These are phyloP conservation scores for Psilopogon haemacephalus DNA, from an alignment of 2,113 vertebrate genomes.

Conservation along the genomic window DNA sequence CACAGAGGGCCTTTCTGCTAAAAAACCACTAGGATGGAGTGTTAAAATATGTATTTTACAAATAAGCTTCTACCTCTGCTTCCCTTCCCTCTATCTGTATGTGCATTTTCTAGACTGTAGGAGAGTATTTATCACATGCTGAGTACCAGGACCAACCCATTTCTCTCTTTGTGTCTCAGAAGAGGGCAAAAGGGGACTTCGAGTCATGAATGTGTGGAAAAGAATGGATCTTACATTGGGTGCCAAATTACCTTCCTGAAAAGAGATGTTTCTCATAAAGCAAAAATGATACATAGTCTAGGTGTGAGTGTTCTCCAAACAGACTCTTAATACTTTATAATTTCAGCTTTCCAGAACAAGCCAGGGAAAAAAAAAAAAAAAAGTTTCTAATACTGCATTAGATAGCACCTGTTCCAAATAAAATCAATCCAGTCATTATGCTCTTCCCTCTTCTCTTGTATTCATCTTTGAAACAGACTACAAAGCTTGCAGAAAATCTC, in stretches of 20 bases:
- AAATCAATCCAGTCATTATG: constrained; percentile 38
- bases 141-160: not conserved
- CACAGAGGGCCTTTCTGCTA: not conserved
- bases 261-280: not conserved
- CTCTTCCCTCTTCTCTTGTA: not conserved
- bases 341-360: not conserved
- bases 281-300: not conserved
- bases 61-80: not conserved
- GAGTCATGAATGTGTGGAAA: not conserved
- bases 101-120: not conserved
- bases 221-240: not conserved
- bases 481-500: constrained; percentile 47
- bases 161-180: not conserved
- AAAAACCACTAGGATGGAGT: not conserved
- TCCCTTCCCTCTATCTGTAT: not conserved
- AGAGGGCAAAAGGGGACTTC: not conserved
- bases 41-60: not conserved
- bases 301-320: not conserved
- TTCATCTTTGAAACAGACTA: constrained; percentile 46
- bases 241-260: not conserved
- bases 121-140: not conserved
- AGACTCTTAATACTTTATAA: not conserved
- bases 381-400: not conserved
- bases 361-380: not conserved
- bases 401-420: constrained; percentile 34